Evolutionary conservation across 1,140 invertebrate species (phyloP).

Genomic region (Nautilus pompilius): DNA sequence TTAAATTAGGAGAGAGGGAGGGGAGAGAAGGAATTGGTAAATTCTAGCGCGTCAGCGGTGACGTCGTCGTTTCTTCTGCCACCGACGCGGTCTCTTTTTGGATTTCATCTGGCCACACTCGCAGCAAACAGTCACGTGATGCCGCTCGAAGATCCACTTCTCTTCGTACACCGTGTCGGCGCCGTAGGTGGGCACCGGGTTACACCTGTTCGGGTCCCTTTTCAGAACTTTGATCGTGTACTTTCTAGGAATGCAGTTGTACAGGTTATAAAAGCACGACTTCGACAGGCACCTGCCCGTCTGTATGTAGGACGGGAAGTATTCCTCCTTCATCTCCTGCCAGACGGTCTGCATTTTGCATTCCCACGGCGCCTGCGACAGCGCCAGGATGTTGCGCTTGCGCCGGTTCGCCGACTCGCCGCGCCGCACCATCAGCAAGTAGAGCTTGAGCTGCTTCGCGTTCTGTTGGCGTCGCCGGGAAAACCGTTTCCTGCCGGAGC

Average conservation of each 20-base stretch:
- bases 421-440: neutral
- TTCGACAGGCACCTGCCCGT: slow-evolving; percentile 30
- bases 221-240: slow-evolving; percentile 33
- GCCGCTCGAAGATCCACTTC: slow-evolving; percentile 24
- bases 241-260: slow-evolving; percentile 32
- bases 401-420: neutral
- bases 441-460: neutral
- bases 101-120: slow-evolving; percentile 20
- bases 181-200: slow-evolving; percentile 29
- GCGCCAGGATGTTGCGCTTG: too few species aligned
- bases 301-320: slow-evolving; percentile 29
- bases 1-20: too few species aligned
- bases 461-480: too few species aligned
- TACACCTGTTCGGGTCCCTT: slow-evolving; percentile 34
- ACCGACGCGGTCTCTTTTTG: slow-evolving; percentile 1
- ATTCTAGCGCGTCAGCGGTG: neutral
- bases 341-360: slow-evolving; percentile 27
- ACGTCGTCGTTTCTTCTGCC: slow-evolving; percentile 2
- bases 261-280: slow-evolving; percentile 37
- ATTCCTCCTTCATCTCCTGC: slow-evolving; percentile 20
- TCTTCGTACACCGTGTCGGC: slow-evolving; percentile 36
- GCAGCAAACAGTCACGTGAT: slow-evolving; percentile 33
- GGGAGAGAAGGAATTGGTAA: too few species aligned
- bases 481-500: too few species aligned
- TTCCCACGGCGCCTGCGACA: slow-evolving; percentile 17